These are phyloP conservation scores for Tangara arthus DNA, from an alignment of 2,797 vertebrate species.

Conservation along the genomic window DNA sequence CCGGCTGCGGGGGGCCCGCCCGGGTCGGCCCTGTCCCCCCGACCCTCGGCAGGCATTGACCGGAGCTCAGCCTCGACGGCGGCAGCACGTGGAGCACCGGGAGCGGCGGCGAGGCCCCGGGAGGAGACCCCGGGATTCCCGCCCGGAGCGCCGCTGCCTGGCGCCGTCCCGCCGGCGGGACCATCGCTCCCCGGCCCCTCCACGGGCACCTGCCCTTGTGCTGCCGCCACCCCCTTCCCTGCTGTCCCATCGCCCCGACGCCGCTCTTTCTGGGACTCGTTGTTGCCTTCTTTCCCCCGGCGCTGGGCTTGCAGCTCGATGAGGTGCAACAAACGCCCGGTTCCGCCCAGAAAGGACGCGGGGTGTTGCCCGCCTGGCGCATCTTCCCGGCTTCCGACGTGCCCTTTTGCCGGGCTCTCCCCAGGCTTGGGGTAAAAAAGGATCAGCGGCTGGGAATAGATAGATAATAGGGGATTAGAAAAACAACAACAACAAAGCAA, in stretches of 20 bases:
- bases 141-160: neutral
- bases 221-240: too few species aligned
- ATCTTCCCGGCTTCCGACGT: neutral
- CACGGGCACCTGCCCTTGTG: neutral
- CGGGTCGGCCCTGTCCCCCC: too few species aligned
- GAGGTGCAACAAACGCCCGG: accelerated
- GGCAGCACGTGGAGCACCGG: neutral
- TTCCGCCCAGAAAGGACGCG: neutral
- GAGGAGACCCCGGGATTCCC: neutral
- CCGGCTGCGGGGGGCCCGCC: too few species aligned
- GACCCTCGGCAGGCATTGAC: too few species aligned
- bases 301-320: neutral
- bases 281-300: neutral
- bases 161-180: neutral
- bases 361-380: accelerated
- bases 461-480: accelerated
- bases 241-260: neutral
- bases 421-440: neutral
- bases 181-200: too few species aligned
- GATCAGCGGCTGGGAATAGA: neutral
- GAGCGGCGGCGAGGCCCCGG: neutral
- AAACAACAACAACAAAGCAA: neutral
- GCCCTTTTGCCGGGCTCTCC: neutral
- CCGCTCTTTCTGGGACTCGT: accelerated
- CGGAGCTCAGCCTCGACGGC: neutral